Evolutionary conservation across 2,888 invertebrate species (phyloP), one percentile per base, ranked within the genome.

Genomic region (Eilema griseolum): DNA sequence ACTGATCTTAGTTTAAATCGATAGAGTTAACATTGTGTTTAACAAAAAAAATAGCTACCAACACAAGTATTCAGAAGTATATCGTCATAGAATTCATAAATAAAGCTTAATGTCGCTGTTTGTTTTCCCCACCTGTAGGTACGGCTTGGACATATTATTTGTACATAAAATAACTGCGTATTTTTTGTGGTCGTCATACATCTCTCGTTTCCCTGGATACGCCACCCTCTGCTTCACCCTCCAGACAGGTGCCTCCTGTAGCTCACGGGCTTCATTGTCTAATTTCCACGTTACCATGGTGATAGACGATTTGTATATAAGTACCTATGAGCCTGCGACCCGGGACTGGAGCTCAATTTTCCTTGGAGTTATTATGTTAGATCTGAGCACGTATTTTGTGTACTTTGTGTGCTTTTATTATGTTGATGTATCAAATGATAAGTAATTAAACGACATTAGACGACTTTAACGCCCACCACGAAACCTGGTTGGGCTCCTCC

Each of bases 221-320:
- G 75, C 74, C 69, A 71, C 79, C 78, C 63, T 73, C 75, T 65
- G 69, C 66, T 61, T 70, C 68, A 57, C 67, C 76, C 72, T 77
- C 72, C 71, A 71, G 72, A 67, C 71, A 75, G 71, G 73, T 74
- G 79, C 76, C 79, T 73, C 81, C 80, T 83, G 83, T 80, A 79
- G 77, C 83, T 84, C 83, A 78, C 79, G 82, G 77, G 75, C 80
- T 76, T 81, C 82, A 84, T 83, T 85, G 85, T 87, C 86, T 84
- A 85, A 88, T 88, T 87, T 87, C 80, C 78, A 83, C 81, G 87
- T 90, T 88, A 85, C 88, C 81, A 87, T 91, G 89, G 87, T 86
- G 88, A 89, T 88, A 89, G 87, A 89, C 73, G 79, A 76, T 82
- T 56, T 77, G 77, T 61, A 64, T 65, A 71, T 61, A 79, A 63